Conservation (phyloP, 2,888 invertebrate species). For the Mythimna loreyi region DNA sequence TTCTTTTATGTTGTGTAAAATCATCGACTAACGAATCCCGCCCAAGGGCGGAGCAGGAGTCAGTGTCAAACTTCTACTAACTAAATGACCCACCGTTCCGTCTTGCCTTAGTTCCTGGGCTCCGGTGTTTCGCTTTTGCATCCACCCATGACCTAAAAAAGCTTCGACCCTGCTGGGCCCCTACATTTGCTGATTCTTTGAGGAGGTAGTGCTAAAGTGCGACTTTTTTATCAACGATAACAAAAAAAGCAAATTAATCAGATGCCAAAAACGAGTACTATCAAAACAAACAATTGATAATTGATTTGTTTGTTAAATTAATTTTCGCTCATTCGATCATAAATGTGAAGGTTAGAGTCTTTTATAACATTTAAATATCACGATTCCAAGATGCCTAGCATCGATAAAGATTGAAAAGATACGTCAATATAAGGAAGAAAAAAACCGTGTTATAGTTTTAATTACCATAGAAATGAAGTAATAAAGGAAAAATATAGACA, state of each 20-base stretch:
- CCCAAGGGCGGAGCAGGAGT: no score
- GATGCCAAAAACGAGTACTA: conserved; percentile 15
- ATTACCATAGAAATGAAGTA: conserved; percentile 5
- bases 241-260: conserved; percentile 26
- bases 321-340: conserved; percentile 15
- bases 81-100: no score
- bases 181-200: no score
- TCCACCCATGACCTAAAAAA: no score
- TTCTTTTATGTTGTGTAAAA: no score
- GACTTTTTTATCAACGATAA: no score
- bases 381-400: conserved; percentile 27
- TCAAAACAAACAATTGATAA: conserved; percentile 35
- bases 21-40: no score
- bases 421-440: conserved; percentile 22
- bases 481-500: background rate
- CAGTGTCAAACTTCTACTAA: no score
- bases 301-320: conserved; percentile 43
- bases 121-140: no score
- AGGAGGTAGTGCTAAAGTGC: no score
- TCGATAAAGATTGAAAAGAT: conserved; percentile 21
- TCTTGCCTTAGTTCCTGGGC: no score
- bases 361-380: conserved; percentile 52
- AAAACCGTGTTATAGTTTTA: conserved; percentile 16
- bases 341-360: conserved; percentile 55
- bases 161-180: no score